Evolutionary conservation across 2,888 invertebrate genomes (phyloP), one percentile per base, ranked within the genome.

Genomic region (Drosophila austrosaltans): DNA sequence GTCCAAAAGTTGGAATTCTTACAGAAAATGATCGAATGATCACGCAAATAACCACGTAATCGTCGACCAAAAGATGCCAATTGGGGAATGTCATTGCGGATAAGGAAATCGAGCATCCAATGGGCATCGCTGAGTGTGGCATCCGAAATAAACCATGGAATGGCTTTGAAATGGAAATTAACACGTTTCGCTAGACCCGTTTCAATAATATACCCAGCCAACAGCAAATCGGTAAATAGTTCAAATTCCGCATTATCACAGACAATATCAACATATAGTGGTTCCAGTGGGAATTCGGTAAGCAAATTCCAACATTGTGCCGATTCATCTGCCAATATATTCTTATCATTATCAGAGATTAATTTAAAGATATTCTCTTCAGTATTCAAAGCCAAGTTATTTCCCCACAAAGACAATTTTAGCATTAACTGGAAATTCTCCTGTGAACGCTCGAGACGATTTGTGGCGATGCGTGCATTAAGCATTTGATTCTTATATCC

Each of bases 111-210:
- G 16, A 97, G 77, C 4, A 94, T 93, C 95, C 96, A 96, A 86
- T 93, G 77, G 67, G 99, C 96, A 93, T 99, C 99, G 0, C 39
- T 32, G 1, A 87, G 89, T 0, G 95, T 97, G 0, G 95, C 96
- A 91, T 99, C 99, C 0, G 98, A 98, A 1, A 99, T 95, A 91
- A 96, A 99, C 99, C 99, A 99, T 0, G 99, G 98, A 67, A 97
- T 95, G 2, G 94, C 93, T 93, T 99, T 99, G 0, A 96, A 95
- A 91, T 98, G 96, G 80, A 98, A 96, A 75, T 96, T 93, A 16
- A 99, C 93, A 93, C 94, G 93, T 2, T 92, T 90, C 5, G 94
- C 95, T 16, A 95, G 89, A 12, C 93, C 93, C 30, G 94, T 91
- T 1, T 93, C 90, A n/a, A 96, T 91, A 0, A 99, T 90, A 89